phyloP scores from a whole-genome alignment of 2,797 vertebrate genomes.

The Apogon hyalosoma region DNA sequence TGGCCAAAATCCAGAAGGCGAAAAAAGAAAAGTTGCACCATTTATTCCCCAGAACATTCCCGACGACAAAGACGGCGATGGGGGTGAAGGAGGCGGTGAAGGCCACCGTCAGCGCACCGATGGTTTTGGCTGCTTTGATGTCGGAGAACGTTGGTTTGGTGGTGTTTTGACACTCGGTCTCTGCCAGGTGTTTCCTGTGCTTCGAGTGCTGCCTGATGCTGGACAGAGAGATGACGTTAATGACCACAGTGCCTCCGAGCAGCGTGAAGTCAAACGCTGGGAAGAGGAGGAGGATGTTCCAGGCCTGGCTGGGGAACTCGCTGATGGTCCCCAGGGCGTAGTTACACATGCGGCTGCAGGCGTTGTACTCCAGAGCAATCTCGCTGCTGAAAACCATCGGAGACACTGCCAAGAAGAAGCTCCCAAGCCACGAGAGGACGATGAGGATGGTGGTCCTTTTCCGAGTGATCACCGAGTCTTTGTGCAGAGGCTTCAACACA shows the following conservation, averaged over 20 bases:
- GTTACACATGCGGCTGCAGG: constrained; percentile 88
- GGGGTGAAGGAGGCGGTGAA: constrained; percentile 86
- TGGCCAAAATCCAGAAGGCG: constrained; percentile 87
- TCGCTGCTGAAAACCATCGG: constrained; percentile 83
- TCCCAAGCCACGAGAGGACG: constrained; percentile 81
- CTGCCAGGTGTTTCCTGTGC: constrained; percentile 80
- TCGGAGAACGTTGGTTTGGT: constrained; percentile 84
- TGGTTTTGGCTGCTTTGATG: constrained; percentile 87
- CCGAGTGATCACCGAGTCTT: constrained; percentile 83
- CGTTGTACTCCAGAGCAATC: constrained; percentile 85
- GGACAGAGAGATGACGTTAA: constrained; percentile 83
- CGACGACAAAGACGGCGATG: constrained; percentile 86
- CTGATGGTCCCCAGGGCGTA: constrained; percentile 74
- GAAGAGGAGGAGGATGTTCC: constrained; percentile 84
- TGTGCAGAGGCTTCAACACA: constrained; percentile 85
- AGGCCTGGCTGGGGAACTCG: constrained; percentile 73
- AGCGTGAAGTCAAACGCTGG: constrained; percentile 84
- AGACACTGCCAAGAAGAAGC: constrained; percentile 82
- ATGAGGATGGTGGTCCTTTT: constrained; percentile 82
- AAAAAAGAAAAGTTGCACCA: constrained; percentile 88
- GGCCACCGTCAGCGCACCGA: constrained; percentile 83
- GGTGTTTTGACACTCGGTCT: constrained; percentile 66
- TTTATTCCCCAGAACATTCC: constrained; percentile 84
- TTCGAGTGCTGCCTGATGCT: constrained; percentile 83
- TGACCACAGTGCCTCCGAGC: constrained; percentile 78